Base-by-base conservation (phyloP, 2,888 invertebrate species). In the Artemia sinica region DNA sequence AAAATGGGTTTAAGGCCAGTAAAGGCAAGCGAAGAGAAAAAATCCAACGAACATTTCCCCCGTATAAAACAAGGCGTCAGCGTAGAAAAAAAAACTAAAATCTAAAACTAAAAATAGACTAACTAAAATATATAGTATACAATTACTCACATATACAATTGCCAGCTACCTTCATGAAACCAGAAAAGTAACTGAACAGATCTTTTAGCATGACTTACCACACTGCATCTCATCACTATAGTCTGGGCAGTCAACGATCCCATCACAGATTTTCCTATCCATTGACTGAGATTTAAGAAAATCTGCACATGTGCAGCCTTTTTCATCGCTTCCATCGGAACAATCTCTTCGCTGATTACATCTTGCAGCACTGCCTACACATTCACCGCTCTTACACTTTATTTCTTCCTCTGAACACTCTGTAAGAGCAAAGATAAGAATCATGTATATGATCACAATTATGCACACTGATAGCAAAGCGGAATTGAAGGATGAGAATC, bases 161-260 rank as follows among this genome's bases (percentile, higher is more conserved):
- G 28, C 28, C 28, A 28, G 28, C 28, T 28, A 28, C 28, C 28
- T 28, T 28, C 28, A 28, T 28, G 28, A 28, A 28, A 28, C 28
- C 28, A 28, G 28, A 28, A 28, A 28, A 28, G 28, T 28, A 28
- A 28, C 28, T 28, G 28, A 28, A 28, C n/a, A n/a, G n/a, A n/a
- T n/a, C n/a, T n/a, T 28, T 28, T 28, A 28, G 28, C 28, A 18
- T 10, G n/a, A 58, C 78, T 78, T 81, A 87, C 87, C 87, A 76
- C 88, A 88, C 73, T 84, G 81, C 74, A 84, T 84, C 78, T 88
- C 88, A 76, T 88, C 88, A 0, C 87, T 85, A 75, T 84, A 87
- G 76, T 89, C 89, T 84, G 85, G 86, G 74, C 89, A 89, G 75
- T 89, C 88, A 1, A 86, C 83, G 49, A 86, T 81, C 2, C 88